phyloP scores from a whole-genome alignment of 2,797 vertebrate species.

The Labeo calbasu region DNA sequence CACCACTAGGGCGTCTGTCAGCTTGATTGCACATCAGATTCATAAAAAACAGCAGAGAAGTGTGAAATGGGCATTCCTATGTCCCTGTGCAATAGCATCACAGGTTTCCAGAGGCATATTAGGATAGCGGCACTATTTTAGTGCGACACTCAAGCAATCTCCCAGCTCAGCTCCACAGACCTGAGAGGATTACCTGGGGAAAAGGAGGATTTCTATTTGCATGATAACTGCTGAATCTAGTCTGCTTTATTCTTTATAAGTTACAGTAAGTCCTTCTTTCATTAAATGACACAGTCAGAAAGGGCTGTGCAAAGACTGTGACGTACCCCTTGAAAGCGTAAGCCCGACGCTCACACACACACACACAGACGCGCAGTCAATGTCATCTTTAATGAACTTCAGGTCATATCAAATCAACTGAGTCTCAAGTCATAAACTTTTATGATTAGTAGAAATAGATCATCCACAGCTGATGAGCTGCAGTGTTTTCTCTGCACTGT shows the following conservation, averaged over 20 bases:
- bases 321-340: constrained; percentile 8
- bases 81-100: constrained; percentile 55
- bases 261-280: constrained; percentile 54
- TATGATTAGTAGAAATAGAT: constrained; percentile 75
- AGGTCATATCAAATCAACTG: constrained; percentile 76
- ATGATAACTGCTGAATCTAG: constrained; percentile 52
- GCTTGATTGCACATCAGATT: constrained; percentile 77
- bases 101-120: constrained; percentile 52
- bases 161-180: constrained; percentile 47
- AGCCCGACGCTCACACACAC: constrained; percentile 25
- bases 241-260: constrained; percentile 55
- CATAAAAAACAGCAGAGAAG: constrained; percentile 66
- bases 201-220: constrained; percentile 53
- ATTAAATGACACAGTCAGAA: constrained; percentile 57
- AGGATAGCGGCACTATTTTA: constrained; percentile 48
- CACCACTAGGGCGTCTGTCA: constrained; percentile 68
- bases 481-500: constrained; percentile 58
- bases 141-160: constrained; percentile 31
- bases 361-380: constrained; percentile 62
- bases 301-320: constrained; percentile 57
- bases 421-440: constrained; percentile 79
- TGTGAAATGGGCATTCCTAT: constrained; percentile 43
- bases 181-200: constrained; percentile 47
- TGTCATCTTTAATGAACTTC: constrained; percentile 79
- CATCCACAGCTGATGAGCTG: constrained; percentile 62